Conservation (phyloP, 2,797 vertebrate genomes). For the Diplodus sargus region DNA sequence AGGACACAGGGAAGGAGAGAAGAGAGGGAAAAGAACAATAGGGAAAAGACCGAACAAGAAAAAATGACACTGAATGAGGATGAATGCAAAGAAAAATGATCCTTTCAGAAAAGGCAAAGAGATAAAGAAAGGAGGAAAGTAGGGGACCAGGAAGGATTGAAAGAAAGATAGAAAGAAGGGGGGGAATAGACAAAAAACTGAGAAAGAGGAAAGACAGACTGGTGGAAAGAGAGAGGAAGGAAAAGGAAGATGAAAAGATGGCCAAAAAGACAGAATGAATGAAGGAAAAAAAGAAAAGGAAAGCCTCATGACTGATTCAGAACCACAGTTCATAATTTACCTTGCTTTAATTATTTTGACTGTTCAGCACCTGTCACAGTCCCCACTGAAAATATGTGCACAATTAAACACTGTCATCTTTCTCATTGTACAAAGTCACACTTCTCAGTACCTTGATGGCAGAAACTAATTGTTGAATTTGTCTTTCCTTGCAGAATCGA, state of each 20-base stretch:
- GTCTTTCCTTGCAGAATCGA: conserved; percentile 90
- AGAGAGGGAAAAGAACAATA: too few species aligned
- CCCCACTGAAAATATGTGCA: background rate
- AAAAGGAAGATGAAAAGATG: background rate
- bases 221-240: background rate
- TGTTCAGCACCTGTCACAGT: too few species aligned
- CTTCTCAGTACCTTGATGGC: conserved; percentile 2
- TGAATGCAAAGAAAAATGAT: background rate
- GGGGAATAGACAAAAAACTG: too few species aligned
- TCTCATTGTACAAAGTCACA: conserved; percentile 10
- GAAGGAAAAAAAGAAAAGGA: too few species aligned
- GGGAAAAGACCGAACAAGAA: background rate
- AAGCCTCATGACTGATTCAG: background rate
- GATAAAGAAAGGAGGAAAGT: background rate
- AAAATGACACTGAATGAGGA: background rate
- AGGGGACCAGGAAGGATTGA: background rate
- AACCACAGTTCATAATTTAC: background rate
- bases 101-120: background rate
- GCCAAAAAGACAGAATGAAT: background rate
- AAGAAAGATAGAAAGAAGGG: too few species aligned
- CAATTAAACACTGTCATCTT: conserved; percentile 10
- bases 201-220: background rate
- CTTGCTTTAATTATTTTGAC: background rate
- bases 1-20: conserved; percentile 36
- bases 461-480: conserved; percentile 59